A percentile compares a stretch with the other conserved stretches of the same genome.
Evolutionary conservation across 1,140 invertebrate genomes (phyloP).

Genomic region (Neodiprion pinetum): DNA sequence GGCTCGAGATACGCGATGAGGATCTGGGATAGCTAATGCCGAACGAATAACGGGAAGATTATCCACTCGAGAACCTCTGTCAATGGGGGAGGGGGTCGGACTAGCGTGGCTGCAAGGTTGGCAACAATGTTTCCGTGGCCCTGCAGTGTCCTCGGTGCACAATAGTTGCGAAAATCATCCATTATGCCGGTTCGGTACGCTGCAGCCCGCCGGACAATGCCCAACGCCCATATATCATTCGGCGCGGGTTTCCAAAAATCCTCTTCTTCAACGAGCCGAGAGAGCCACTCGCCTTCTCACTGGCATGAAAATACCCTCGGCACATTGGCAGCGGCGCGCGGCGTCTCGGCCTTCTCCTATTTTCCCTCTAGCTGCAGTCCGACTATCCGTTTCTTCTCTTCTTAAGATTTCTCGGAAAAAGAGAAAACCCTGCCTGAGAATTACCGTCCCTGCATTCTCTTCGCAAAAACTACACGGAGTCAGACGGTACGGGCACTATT

Average conservation of each 20-base stretch:
- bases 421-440: too few relatives aligned
- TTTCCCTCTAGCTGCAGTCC: too few relatives aligned
- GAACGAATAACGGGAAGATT: conserved; percentile 60
- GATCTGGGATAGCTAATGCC: conserved; percentile 39
- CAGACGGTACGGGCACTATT: too few relatives aligned
- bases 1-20: background rate
- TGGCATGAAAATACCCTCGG: too few relatives aligned
- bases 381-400: too few relatives aligned
- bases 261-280: conserved; percentile 46
- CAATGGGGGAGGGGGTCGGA: background rate
- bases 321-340: too few relatives aligned
- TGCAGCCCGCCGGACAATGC: conserved; percentile 49
- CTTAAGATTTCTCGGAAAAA: too few relatives aligned
- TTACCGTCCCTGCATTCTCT: too few relatives aligned
- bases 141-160: conserved; percentile 39
- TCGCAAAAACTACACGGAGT: too few relatives aligned
- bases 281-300: background rate
- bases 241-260: conserved; percentile 48
- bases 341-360: too few relatives aligned
- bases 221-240: conserved; percentile 60
- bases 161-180: conserved; percentile 62
- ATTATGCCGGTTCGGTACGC: conserved; percentile 48
- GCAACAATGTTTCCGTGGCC: conserved; percentile 50
- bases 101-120: conserved; percentile 30
- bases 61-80: conserved; percentile 52